Evolutionary conservation across 2,113 vertebrate species (phyloP).

Genomic region (Hiodon alosoides): DNA sequence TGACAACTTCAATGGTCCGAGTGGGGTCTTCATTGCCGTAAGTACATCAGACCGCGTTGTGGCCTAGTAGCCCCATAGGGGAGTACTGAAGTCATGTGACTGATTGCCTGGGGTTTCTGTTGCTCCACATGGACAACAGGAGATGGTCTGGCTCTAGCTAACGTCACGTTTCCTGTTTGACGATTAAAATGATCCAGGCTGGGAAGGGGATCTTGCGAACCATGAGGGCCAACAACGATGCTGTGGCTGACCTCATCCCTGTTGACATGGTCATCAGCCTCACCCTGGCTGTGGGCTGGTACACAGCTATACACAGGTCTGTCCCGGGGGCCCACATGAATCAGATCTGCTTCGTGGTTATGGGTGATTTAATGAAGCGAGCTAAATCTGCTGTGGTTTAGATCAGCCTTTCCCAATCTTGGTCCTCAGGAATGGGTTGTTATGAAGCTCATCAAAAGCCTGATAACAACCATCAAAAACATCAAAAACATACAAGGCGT

Average conservation of each 20-base stretch:
- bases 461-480: no score
- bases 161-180: background rate
- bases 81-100: background rate
- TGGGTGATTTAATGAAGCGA: no score
- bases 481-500: background rate
- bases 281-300: conserved; percentile 81
- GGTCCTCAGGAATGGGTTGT: no score
- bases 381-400: no score
- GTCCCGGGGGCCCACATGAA: conserved; percentile 15
- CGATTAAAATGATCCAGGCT: conserved; percentile 51
- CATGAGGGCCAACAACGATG: conserved; percentile 72
- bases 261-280: conserved; percentile 87
- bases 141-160: background rate
- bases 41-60: conserved; percentile 36
- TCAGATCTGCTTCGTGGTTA: no score
- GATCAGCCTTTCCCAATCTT: no score
- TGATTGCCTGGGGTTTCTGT: background rate
- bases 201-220: conserved; percentile 83
- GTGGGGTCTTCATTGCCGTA: conserved; percentile 84
- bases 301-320: conserved; percentile 85
- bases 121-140: background rate
- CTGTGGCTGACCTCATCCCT: conserved; percentile 82
- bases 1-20: conserved; percentile 86
- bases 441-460: no score
- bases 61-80: background rate